Base-by-base conservation (phyloP, 2,113 vertebrate genomes). In the Archocentrus centrarchus region DNA sequence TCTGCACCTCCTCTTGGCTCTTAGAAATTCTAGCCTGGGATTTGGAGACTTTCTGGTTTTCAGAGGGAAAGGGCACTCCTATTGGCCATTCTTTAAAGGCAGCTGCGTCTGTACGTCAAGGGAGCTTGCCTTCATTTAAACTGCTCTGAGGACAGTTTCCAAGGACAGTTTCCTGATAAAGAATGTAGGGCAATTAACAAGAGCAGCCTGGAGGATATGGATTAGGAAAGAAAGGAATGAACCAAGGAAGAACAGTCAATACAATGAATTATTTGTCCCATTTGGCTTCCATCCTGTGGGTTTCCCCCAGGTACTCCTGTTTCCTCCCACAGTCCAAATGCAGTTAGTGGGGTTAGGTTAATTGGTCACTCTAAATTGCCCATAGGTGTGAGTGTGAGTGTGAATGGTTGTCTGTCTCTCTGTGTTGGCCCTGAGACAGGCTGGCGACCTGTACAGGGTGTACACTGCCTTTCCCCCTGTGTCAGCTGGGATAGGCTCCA, bases 101-200 rank as follows among this genome's bases (percentile, higher is more conserved):
- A n/a, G 66, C n/a, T 53, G 6, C 47, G 32, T 17, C 68, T 73
- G 47, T 47, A 73, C 11, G 30, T 32, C 88, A 68, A 50, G 88
- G 89, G 85, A 90, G 81, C 59, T 82, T 10, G 62, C 63, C 91
- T 94, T 87, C 80, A 92, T 93, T 93, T 80, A 68, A 77, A 85
- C 41, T 30, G 58, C 88, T 86, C 82, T 2, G 80, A 93, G 85
- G 89, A 82, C 59, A 82, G 8, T 82, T 89, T 90, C 82, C 7
- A 76, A 93, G 86, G 90, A 80, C 59, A 82, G 11, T 82, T 89
- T 90, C 92, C 88, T 86, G 79, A 89, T 92, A 78, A 85, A 62
- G 92, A 94, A 94, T 92, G 81, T 92, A 82, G 92, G 92, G 80
- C 81, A 94, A 93, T 93, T 94, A 94, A 86, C 83, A 60, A 55